A percentile compares a stretch with the other conserved stretches of the same genome.
These are phyloP conservation scores for Cylindroiulus punctatus DNA, from an alignment of 2,888 invertebrate species.

Conservation along the genomic window DNA sequence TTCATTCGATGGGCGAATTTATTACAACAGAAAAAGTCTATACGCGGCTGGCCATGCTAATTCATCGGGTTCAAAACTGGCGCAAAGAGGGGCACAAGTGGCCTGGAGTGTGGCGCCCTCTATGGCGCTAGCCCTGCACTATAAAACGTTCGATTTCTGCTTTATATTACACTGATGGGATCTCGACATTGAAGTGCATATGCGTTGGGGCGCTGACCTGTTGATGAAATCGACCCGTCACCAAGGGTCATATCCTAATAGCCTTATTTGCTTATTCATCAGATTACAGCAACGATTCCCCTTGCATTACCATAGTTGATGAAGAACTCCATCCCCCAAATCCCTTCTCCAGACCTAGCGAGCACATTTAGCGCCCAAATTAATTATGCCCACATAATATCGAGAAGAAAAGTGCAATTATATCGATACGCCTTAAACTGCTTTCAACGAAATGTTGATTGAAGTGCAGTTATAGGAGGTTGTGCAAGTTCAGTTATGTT, in stretches of 20 bases:
- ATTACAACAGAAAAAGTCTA: too few relatives aligned
- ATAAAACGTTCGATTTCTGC: conserved; percentile 2
- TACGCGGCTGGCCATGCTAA: not conserved
- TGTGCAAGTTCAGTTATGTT: too few relatives aligned
- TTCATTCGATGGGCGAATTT: too few relatives aligned
- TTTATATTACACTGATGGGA: not conserved
- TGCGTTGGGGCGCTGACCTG: conserved; percentile 8
- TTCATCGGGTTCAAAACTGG: not conserved
- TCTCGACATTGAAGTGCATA: not conserved
- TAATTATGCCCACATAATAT: not conserved
- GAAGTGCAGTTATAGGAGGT: too few relatives aligned
- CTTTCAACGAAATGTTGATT: too few relatives aligned
- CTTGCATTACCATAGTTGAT: conserved; percentile 21
- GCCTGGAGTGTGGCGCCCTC: not conserved
- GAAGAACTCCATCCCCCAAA: not conserved
- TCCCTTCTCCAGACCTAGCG: not conserved
- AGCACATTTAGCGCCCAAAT: not conserved
- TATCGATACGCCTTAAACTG: not conserved
- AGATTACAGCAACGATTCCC: not conserved
- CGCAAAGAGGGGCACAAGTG: not conserved
- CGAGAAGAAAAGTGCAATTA: not conserved
- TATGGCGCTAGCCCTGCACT: not conserved
- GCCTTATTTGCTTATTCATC: conserved; percentile 7
- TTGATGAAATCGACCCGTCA: conserved; percentile 37
- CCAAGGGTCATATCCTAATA: conserved; percentile 24